Base-by-base conservation (phyloP, 2,797 vertebrate genomes). In the Artibeus lituratus region DNA sequence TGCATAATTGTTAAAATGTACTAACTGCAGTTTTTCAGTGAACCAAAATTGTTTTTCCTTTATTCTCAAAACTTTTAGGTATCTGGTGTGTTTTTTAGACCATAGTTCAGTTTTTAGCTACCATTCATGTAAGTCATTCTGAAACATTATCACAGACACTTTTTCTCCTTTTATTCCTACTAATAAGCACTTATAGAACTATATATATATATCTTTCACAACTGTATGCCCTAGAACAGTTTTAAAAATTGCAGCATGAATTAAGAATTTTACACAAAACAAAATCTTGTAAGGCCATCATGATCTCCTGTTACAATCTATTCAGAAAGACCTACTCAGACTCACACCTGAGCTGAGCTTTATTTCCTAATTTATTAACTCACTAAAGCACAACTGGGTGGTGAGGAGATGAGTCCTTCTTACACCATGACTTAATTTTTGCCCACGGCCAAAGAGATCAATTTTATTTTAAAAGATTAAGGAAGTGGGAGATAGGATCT, bases 401-500 rank as follows among this genome's bases (percentile, higher is more conserved):
- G 42, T 69, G 14, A 70, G 32, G 22, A 51, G 21, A 4, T 18
- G n/a, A 65, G 18, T 88, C 69, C 14, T 93, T 82, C 55, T 82
- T 70, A 94, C 42, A 82, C 26, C 26, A 80, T 12, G 32, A 91
- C 32, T 95, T 78, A 35, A 92, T 53, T 89, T 92, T 73, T 80
- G 7, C 37, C 51, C 81, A 90, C 18, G 74, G 49, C n/a, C 86
- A 35, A 94, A 87, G 42, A 94, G 55, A 94, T 74, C 29, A 91
- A 62, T 35, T 65, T 65, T 76, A 87, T 80, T 96, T 76, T 82
- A 53, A 89, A 91, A 76, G 2, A 87, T 65, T 83, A 94, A 88
- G 21, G 6, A 95, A 57, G 11, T 35, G 57, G 42, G 19, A 89
- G 2, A 69, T 5, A 74, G 6, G 6, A 29, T 53, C 37, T 69